A percentile compares a stretch with the other conserved stretches of the same genome.
These are phyloP conservation scores for Pogonomyrmex californicus DNA, from an alignment of 1,140 invertebrate species.

Conservation along the genomic window DNA sequence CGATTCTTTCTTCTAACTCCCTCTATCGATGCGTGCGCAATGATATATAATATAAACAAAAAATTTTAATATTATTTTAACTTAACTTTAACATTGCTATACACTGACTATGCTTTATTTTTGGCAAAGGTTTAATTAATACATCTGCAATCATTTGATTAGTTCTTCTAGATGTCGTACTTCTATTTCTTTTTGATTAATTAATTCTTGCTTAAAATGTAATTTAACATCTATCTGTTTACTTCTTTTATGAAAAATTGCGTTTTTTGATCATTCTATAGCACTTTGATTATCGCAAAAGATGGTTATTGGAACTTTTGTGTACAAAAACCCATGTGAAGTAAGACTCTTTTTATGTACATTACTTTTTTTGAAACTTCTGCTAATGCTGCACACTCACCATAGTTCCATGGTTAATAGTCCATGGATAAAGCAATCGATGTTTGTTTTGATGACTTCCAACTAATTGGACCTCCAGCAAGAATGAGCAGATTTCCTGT, in stretches of 20 bases:
- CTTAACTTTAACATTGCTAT: too few species aligned
- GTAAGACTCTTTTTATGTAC: background rate
- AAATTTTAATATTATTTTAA: too few species aligned
- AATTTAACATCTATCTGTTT: background rate
- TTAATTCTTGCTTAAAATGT: background rate
- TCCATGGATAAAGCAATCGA: background rate
- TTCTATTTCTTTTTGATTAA: too few species aligned
- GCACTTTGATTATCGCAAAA: slow-evolving; percentile 19
- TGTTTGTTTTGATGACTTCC: slow-evolving; percentile 9
- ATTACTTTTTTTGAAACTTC: background rate
- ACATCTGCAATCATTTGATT: too few species aligned
- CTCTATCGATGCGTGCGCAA: too few species aligned
- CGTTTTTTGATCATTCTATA: background rate
- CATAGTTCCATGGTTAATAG: slow-evolving; percentile 14
- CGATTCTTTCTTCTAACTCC: too few species aligned
- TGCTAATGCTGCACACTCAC: background rate
- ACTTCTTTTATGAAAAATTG: background rate
- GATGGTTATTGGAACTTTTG: background rate
- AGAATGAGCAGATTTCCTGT: background rate
- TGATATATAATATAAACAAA: too few species aligned
- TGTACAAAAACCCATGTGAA: background rate
- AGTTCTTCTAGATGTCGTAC: too few species aligned
- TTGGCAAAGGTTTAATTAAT: too few species aligned
- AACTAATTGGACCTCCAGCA: background rate
- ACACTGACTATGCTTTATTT: too few species aligned